Conservation (phyloP, 2,113 vertebrate genomes). For the Protobothrops flavoviridis region DNA sequence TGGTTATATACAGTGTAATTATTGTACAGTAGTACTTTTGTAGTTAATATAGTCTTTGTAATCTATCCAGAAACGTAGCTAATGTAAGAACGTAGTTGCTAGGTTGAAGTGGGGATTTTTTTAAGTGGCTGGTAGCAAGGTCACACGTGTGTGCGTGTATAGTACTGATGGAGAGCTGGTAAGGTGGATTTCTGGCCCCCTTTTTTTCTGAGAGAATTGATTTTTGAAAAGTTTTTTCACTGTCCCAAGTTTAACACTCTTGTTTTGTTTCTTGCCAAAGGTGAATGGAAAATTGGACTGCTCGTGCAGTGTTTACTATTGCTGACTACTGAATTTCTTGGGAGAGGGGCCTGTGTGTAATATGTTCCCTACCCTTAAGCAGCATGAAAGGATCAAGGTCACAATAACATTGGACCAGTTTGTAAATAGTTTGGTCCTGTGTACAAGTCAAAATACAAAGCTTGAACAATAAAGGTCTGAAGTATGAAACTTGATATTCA, state of each 20-base stretch:
- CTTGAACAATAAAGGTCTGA: not conserved
- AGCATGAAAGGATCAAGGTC: not conserved
- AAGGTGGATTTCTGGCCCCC: not conserved
- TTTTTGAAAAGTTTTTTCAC: not conserved
- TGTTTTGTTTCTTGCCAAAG: not conserved
- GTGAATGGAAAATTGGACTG: not conserved
- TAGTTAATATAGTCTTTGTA: not conserved
- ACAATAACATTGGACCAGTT: not conserved
- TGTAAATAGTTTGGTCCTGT: not conserved
- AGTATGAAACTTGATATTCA: not conserved
- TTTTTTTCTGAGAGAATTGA: not conserved
- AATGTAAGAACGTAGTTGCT: not conserved
- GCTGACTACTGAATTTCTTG: not conserved
- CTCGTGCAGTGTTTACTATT: not conserved
- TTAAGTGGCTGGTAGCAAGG: not conserved
- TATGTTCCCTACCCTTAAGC: no score
- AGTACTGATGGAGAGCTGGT: not conserved
- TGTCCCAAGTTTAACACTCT: not conserved
- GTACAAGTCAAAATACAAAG: not conserved
- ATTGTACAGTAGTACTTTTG: not conserved
- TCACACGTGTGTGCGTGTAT: not conserved
- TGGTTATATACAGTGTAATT: not conserved
- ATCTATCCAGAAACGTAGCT: not conserved
- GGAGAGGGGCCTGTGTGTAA: not conserved
- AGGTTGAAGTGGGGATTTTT: not conserved